Evolutionary conservation across 2,113 vertebrate species (phyloP).

Genomic region (Pogonocichla stellata): DNA sequence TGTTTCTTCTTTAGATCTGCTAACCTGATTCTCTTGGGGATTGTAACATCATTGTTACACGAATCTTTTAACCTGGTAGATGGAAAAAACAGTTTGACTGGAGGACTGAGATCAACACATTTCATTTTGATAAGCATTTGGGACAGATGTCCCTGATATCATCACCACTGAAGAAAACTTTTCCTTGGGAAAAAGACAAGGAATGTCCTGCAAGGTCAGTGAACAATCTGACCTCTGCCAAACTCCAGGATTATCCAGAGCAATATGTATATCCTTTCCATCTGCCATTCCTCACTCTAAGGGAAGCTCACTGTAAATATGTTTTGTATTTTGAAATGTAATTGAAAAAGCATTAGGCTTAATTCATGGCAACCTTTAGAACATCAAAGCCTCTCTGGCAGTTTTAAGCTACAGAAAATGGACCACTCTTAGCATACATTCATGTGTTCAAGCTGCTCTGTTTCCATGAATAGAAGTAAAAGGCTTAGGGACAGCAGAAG

Average conservation of each 20-base stretch:
- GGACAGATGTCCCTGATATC: neutral
- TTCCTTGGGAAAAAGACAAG: neutral
- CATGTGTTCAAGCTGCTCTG: neutral
- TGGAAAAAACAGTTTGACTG: neutral
- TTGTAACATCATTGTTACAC: neutral
- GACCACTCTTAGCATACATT: neutral
- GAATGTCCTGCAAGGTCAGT: slow-evolving; percentile 2
- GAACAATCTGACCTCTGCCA: neutral
- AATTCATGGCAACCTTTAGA: slow-evolving; percentile 44
- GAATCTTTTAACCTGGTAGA: neutral
- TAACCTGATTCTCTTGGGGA: neutral
- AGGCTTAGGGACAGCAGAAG: neutral
- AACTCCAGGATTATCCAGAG: slow-evolving; percentile 39
- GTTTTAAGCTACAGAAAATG: slow-evolving; percentile 15
- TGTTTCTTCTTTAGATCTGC: neutral
- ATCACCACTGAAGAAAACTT: neutral
- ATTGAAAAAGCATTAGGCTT: slow-evolving; percentile 66
- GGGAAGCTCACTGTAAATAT: slow-evolving; percentile 52
- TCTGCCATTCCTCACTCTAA: slow-evolving; percentile 44
- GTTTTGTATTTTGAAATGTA: slow-evolving; percentile 57
- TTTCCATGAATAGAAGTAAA: neutral
- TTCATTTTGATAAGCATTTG: neutral
- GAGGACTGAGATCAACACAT: neutral
- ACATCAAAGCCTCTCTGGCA: slow-evolving; percentile 21
- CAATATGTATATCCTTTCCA: slow-evolving; percentile 27